Evolutionary conservation across 1,140 invertebrate species (phyloP).

Genomic region (Drosophila sulfurigaster): DNA sequence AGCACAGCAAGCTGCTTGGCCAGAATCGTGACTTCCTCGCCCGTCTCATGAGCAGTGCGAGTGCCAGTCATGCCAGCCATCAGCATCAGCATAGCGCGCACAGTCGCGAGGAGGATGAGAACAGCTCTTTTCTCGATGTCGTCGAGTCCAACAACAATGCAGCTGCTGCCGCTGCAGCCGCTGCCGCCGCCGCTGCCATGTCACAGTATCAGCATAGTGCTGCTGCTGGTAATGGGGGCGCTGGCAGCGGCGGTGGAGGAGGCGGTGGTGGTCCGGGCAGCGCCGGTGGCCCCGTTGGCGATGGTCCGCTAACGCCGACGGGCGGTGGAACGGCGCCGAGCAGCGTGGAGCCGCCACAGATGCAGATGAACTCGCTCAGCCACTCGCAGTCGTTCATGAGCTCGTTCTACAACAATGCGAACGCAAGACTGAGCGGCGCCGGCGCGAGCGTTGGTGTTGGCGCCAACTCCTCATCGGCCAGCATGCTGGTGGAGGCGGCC

Average conservation of each 20-base stretch:
- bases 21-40: conserved; percentile 82
- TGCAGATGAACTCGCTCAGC: conserved; percentile 82
- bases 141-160: conserved; percentile 82
- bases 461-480: conserved; percentile 78
- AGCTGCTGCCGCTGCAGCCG: conserved; percentile 62
- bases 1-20: conserved; percentile 77
- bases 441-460: conserved; percentile 42
- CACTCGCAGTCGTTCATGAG: conserved; percentile 84
- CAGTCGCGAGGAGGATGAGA: conserved; percentile 80
- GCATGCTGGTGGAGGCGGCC: conserved; percentile 84
- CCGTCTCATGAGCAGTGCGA: conserved; percentile 79
- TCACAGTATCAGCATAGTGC: conserved; percentile 73
- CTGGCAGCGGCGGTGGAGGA: conserved; percentile 16
- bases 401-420: conserved; percentile 84
- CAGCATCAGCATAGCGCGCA: conserved; percentile 71
- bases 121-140: conserved; percentile 82
- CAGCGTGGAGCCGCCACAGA: conserved; percentile 60
- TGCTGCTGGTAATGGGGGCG: conserved; percentile 18
- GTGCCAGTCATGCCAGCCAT: conserved; percentile 59
- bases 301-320: conserved; percentile 24
- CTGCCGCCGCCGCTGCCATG: conserved; percentile 73
- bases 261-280: conserved; percentile 18
- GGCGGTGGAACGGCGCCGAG: conserved; percentile 16
- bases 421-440: conserved; percentile 72
- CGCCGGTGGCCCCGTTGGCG: conserved; percentile 39